Evolutionary conservation across 2,888 invertebrate genomes (phyloP).

Genomic region (Pardosa pseudoannulata): DNA sequence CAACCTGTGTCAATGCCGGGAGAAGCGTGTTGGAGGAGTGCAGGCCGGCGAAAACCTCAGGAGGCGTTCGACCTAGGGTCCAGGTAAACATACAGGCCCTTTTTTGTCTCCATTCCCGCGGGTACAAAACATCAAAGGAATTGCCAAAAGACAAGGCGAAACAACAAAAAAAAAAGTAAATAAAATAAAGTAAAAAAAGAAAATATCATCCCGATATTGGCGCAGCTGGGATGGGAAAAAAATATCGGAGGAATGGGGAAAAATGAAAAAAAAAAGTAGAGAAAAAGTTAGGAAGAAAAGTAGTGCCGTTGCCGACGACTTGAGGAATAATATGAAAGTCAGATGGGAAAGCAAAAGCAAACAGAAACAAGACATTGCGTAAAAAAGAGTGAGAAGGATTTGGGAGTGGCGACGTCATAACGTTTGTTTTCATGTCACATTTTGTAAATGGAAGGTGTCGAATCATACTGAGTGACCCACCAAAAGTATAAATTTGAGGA

Average conservation of each 20-base stretch:
- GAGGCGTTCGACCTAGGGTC: slow-evolving; percentile 58
- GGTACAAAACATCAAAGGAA: slow-evolving; percentile 66
- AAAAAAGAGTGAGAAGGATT: slow-evolving; percentile 61
- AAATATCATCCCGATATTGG: slow-evolving; percentile 68
- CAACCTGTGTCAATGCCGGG: slow-evolving; percentile 33
- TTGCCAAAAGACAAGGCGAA: slow-evolving; percentile 66
- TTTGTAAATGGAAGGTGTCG: slow-evolving; percentile 1
- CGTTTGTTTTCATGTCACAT: background rate
- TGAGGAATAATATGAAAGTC: slow-evolving; percentile 70
- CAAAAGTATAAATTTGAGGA: background rate
- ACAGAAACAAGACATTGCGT: slow-evolving; percentile 39
- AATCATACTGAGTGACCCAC: background rate
- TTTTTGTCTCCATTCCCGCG: slow-evolving; percentile 44
- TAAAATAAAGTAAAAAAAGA: slow-evolving; percentile 45
- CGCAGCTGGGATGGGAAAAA: slow-evolving; percentile 63
- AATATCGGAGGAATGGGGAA: slow-evolving; percentile 41
- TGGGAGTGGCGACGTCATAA: background rate
- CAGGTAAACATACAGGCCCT: slow-evolving; percentile 66
- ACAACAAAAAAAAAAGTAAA: slow-evolving; percentile 47
- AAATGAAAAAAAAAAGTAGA: slow-evolving; percentile 27
- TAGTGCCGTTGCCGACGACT: slow-evolving; percentile 54
- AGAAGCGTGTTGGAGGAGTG: slow-evolving; percentile 1
- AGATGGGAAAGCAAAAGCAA: slow-evolving; percentile 67
- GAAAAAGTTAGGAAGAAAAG: slow-evolving; percentile 43
- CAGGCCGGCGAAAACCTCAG: slow-evolving; percentile 56